Evolutionary conservation across 1,140 invertebrate species (phyloP), one percentile per base, ranked within the genome.

Genomic region (Uloborus diversus): DNA sequence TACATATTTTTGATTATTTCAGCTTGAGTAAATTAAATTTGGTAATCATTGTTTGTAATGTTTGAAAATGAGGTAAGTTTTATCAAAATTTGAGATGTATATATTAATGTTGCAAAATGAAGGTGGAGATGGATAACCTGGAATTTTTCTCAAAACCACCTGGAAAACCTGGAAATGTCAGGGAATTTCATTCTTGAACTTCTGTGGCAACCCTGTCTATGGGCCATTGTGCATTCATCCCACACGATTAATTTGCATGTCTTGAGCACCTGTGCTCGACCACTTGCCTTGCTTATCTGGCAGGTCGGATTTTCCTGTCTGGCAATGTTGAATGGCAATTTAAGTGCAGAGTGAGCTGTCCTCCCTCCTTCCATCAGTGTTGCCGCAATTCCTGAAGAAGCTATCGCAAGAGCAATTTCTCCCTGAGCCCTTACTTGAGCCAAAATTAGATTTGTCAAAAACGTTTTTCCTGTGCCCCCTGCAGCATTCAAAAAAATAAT

Each of bases 381-480:
- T 33, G 89, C 88, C 28, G 89, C 89, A 62, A 90, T 89, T 70
- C 88, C 89, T 32, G 89, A 89, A 49, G 87, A 89, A 64, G 89
- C 89, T 49, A 89, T 82, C 3, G 87, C 87, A 11, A 89, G 53
- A 23, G 86, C 86, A 70, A 86, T 85, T n/a, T 85, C 68, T 17
- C n/a, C 20, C 20, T 51, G 49, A n/a, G 49, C 13, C 20, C 49
- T 51, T 51, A 51, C 20, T n/a, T 7, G 13, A 23, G 59, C 59
- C 59, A 62, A 25, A 62, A 62, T 62, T 23, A 62, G 13, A 23
- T 13, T 23, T 23, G 27, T 62, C 17, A 62, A 25, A 62, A 62
- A 62, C 13, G 59, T 62, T 62, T 62, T 62, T 11, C 59, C 59
- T 23, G 59, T 25, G 7, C 9, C 59, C 27, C 59, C 59, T 23